phyloP scores from a whole-genome alignment of 2,888 invertebrate species.

The Amphipyra tragopoginis region DNA sequence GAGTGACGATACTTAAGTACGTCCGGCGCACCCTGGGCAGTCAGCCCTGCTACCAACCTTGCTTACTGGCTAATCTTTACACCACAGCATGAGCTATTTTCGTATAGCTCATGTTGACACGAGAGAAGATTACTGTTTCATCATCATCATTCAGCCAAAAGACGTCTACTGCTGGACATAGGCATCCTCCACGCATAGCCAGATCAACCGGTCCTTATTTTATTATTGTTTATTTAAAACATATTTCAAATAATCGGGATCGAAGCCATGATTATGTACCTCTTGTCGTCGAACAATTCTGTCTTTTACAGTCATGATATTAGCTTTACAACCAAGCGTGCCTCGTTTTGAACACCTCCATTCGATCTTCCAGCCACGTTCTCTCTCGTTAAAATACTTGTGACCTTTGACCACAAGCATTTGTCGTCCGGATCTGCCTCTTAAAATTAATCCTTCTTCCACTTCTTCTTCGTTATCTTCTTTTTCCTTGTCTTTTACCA shows the following conservation, averaged over 20 bases:
- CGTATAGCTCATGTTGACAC: too few species aligned
- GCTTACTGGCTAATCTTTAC: too few species aligned
- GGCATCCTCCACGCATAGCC: too few species aligned
- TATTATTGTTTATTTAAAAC: background rate
- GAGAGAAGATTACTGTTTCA: too few species aligned
- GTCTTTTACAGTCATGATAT: conserved; percentile 57
- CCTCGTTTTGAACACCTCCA: conserved; percentile 50
- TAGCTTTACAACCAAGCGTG: conserved; percentile 47
- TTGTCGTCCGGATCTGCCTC: conserved; percentile 22
- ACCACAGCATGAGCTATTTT: too few species aligned
- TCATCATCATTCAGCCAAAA: too few species aligned
- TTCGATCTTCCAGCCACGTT: conserved; percentile 43
- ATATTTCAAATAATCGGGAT: conserved; percentile 12
- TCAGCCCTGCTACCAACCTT: too few species aligned
- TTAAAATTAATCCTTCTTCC: conserved; percentile 31
- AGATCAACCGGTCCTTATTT: too few species aligned
- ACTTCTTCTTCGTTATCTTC: conserved; percentile 21
- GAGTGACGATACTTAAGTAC: too few species aligned
- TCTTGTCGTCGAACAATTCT: conserved; percentile 47
- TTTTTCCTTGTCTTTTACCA: background rate
- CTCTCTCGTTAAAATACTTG: conserved; percentile 44
- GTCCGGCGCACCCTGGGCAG: too few species aligned
- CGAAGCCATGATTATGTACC: conserved; percentile 30
- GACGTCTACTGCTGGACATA: too few species aligned
- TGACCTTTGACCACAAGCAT: conserved; percentile 48